These are phyloP conservation scores for Heliconius aoede DNA, from an alignment of 2,888 invertebrate species.

Conservation along the genomic window DNA sequence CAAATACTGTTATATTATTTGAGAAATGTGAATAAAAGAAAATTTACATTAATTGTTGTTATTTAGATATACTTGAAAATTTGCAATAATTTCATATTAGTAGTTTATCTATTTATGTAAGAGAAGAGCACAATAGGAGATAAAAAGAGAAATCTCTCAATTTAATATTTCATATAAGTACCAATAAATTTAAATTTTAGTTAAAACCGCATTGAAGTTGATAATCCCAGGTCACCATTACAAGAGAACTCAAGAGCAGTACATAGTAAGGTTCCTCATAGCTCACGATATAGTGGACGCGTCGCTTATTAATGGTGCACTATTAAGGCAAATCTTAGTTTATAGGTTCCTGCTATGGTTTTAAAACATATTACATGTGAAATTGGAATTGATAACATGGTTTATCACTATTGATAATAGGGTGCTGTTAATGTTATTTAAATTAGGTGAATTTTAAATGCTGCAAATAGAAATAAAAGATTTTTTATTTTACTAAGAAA, in stretches of 20 bases:
- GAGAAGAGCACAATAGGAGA: too few relatives aligned
- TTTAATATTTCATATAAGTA: background rate
- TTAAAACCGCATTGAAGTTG: conserved; percentile 61
- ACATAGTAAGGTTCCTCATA: conserved; percentile 51
- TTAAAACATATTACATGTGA: conserved; percentile 33
- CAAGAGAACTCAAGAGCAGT: conserved; percentile 53
- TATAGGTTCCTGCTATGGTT: conserved; percentile 62
- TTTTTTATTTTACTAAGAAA: background rate
- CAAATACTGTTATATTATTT: too few relatives aligned
- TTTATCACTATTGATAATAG: conserved; percentile 12
- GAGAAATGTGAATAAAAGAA: too few relatives aligned
- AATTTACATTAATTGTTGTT: background rate
- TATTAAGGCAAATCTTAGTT: conserved; percentile 67
- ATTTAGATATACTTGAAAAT: background rate
- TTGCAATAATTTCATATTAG: too few relatives aligned
- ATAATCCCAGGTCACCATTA: conserved; percentile 55
- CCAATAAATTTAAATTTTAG: conserved; percentile 30
- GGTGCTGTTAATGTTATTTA: background rate
- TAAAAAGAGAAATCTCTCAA: background rate
- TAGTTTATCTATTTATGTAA: too few relatives aligned
- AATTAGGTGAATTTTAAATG: background rate
- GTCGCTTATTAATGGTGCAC: conserved; percentile 70
- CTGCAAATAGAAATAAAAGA: background rate
- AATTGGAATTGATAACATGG: conserved; percentile 29
- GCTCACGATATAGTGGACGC: conserved; percentile 58